These are phyloP conservation scores for Mimas tiliae DNA, from an alignment of 2,888 invertebrate genomes.

Conservation along the genomic window DNA sequence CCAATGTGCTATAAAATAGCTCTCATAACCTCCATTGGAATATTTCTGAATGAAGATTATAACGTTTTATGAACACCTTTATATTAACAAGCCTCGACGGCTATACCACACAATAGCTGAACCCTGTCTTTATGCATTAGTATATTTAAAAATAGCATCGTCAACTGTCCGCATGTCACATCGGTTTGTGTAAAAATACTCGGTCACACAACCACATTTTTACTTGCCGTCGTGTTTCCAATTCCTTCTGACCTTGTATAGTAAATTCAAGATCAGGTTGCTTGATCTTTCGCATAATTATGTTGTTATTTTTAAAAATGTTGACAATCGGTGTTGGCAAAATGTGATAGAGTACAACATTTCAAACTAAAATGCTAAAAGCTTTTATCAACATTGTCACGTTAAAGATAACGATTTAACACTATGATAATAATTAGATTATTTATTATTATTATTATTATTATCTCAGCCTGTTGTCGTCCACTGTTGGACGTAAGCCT, in stretches of 20 bases:
- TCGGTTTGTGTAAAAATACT: slow-evolving; percentile 68
- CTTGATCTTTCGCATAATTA: slow-evolving; percentile 48
- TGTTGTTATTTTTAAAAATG: slow-evolving; percentile 47
- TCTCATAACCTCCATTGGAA: slow-evolving; percentile 1
- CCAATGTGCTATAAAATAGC: slow-evolving; percentile 2
- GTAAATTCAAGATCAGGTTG: slow-evolving; percentile 62
- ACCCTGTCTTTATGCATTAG: slow-evolving; percentile 43
- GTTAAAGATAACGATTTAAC: background rate
- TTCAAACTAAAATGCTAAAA: background rate
- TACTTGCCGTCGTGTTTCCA: slow-evolving; percentile 63
- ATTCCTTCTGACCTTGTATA: slow-evolving; percentile 71
- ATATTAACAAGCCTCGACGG: background rate
- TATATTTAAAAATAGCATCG: slow-evolving; percentile 56
- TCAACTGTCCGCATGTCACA: slow-evolving; percentile 58
- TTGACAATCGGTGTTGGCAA: background rate
- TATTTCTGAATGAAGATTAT: slow-evolving; percentile 33
- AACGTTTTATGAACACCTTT: slow-evolving; percentile 25
- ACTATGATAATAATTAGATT: background rate
- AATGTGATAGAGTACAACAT: background rate
- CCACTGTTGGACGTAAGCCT: too few species aligned
- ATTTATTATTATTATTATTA: too few species aligned
- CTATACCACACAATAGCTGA: slow-evolving; percentile 34
- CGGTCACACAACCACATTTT: slow-evolving; percentile 64
- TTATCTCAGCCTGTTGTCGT: too few species aligned
- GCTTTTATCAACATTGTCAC: background rate